Base-by-base conservation (phyloP, 2,797 vertebrate genomes). In the Monodelphis domestica region DNA sequence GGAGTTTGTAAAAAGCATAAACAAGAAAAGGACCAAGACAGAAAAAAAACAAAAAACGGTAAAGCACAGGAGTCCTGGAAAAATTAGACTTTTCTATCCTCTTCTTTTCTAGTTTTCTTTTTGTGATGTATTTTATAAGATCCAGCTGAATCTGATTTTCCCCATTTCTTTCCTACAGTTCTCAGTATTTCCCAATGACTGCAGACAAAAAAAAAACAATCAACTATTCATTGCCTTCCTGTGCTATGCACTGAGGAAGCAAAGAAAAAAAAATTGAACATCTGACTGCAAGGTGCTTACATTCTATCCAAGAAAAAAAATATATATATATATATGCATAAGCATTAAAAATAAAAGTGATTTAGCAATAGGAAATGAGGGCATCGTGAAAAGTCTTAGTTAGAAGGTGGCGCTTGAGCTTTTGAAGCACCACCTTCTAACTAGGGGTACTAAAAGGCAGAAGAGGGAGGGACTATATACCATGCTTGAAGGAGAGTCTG, bases 1-100 rank as follows among this genome's bases (percentile, higher is more conserved):
- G 91, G 88, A 94, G 94, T 94, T 94, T 91, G 84, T 87, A 95
- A 91, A 95, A 59, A 50, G 92, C 88, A 88, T 96, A 87, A 89
- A 93, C 90, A 94, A 54, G 53, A 95, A 93, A 96, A 92, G 92
- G 92, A 53, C 24, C 28, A 91, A 29, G 55, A 89, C 94, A 94
- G 50, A 54, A 87, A 90, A 14, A 54, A 53, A 51, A n/a, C n/a
- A 63, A 14, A 54, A 53, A 51, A n/a, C n/a, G 63, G 12, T 53
- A 78, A 51, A 87, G 38, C 53, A 55, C 4, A 3, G 51, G 7
- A 57, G n/a, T 5, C 33, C 24, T 28, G 51, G 45, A 29, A 29
- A 33, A 38, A 17, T 84, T 14, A 38, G 0, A 56, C 52, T n/a
- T 28, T 54, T 33, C 87, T 50, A 7, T 26, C 54, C 33, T 87